Evolutionary conservation across 2,888 invertebrate genomes (phyloP).

Genomic region (Acronicta psi): DNA sequence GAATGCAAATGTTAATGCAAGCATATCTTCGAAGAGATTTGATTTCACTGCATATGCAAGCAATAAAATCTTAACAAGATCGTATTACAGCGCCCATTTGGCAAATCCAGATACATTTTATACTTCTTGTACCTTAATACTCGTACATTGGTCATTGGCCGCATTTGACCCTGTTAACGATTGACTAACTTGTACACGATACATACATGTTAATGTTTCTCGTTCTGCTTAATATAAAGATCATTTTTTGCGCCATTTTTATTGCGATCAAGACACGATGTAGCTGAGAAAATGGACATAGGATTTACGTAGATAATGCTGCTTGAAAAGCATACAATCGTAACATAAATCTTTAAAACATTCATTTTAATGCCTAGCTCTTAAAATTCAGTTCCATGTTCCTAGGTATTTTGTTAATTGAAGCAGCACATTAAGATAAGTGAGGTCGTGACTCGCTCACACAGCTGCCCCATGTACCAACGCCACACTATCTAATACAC

Average conservation of each 20-base stretch:
- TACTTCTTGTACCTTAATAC: constrained; percentile 19
- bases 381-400: constrained; percentile 43
- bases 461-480: constrained; percentile 44
- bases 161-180: constrained; percentile 45
- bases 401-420: constrained; percentile 51
- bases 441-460: constrained; percentile 62
- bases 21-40: constrained; percentile 21
- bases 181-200: constrained; percentile 26
- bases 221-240: constrained; percentile 45
- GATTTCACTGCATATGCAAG: constrained; percentile 11
- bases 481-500: constrained; percentile 55
- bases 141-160: constrained; percentile 44
- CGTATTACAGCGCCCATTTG: constrained; percentile 22
- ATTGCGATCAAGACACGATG: constrained; percentile 21
- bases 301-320: not conserved
- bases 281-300: not conserved
- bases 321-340: constrained; percentile 13
- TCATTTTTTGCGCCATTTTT: constrained; percentile 46
- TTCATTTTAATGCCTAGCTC: constrained; percentile 38
- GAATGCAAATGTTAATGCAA: constrained; percentile 22
- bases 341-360: constrained; percentile 28
- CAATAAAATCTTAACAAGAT: constrained; percentile 32
- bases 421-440: constrained; percentile 62
- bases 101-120: constrained; percentile 37
- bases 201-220: constrained; percentile 37